Conservation (phyloP, 2,113 vertebrate species). For the Chrysochloris asiatica region DNA sequence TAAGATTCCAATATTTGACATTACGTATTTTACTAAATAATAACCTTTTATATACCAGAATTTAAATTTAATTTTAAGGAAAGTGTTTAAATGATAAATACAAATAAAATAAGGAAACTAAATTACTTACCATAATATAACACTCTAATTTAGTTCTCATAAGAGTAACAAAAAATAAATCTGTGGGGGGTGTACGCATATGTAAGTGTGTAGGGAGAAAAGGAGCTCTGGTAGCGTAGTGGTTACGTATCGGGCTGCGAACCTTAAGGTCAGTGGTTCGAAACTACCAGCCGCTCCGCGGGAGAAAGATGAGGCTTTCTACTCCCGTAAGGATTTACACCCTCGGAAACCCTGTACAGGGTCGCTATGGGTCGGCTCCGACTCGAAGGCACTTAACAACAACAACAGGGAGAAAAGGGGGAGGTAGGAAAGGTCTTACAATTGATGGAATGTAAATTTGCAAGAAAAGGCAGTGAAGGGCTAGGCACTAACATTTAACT, state of each 20-base stretch:
- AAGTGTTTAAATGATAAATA: slow-evolving; percentile 17
- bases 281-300: too few relatives aligned
- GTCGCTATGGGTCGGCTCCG: too few relatives aligned
- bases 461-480: not conserved
- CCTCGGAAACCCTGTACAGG: too few relatives aligned
- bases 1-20: slow-evolving; percentile 31
- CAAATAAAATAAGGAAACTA: slow-evolving; percentile 39
- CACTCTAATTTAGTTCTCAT: slow-evolving; percentile 1
- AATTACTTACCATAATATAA: slow-evolving; percentile 12
- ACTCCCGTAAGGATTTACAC: too few relatives aligned
- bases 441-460: not conserved
- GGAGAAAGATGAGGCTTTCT: too few relatives aligned
- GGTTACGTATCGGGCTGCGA: too few relatives aligned
- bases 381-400: too few relatives aligned
- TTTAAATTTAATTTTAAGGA: slow-evolving; percentile 44
- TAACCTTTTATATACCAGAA: not conserved
- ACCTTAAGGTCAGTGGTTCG: too few relatives aligned
- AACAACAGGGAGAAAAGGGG: too few relatives aligned
- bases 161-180: not conserved
- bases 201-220: not conserved
- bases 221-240: too few relatives aligned
- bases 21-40: slow-evolving; percentile 44
- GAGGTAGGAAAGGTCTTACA: not conserved
- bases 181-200: not conserved
- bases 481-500: slow-evolving; percentile 29